These are phyloP conservation scores for Engraulis encrasicolus DNA, from an alignment of 2,113 vertebrate genomes.

Conservation along the genomic window DNA sequence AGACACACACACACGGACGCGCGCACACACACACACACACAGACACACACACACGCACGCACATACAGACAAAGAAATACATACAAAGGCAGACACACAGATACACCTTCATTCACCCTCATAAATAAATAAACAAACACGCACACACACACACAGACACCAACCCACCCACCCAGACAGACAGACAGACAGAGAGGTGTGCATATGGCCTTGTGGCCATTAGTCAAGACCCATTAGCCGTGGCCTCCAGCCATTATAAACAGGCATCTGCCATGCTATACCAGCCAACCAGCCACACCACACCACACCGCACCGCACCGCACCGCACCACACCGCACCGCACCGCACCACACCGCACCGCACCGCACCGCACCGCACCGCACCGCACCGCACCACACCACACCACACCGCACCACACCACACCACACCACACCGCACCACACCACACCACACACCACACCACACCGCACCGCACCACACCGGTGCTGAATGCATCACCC, in stretches of 20 bases:
- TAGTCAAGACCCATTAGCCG: neutral
- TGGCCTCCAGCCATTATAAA: slow-evolving; percentile 45
- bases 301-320: too few relatives aligned
- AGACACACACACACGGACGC: slow-evolving; percentile 36
- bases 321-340: too few relatives aligned
- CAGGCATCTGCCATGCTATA: slow-evolving; percentile 40
- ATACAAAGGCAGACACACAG: neutral
- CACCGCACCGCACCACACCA: too few relatives aligned
- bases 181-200: neutral
- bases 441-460: too few relatives aligned
- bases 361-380: too few relatives aligned
- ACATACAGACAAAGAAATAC: neutral
- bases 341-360: too few relatives aligned
- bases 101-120: too few relatives aligned
- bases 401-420: too few relatives aligned
- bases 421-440: too few relatives aligned
- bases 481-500: neutral
- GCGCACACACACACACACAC: slow-evolving; percentile 41
- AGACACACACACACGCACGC: too few relatives aligned
- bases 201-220: neutral
- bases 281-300: too few relatives aligned
- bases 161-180: slow-evolving; percentile 31
- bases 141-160: slow-evolving; percentile 38
- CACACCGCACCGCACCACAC: too few relatives aligned
- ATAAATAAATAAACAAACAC: neutral